These are phyloP conservation scores for Ctenopoma kingsleyae DNA, from an alignment of 2,797 vertebrate species.

Conservation along the genomic window DNA sequence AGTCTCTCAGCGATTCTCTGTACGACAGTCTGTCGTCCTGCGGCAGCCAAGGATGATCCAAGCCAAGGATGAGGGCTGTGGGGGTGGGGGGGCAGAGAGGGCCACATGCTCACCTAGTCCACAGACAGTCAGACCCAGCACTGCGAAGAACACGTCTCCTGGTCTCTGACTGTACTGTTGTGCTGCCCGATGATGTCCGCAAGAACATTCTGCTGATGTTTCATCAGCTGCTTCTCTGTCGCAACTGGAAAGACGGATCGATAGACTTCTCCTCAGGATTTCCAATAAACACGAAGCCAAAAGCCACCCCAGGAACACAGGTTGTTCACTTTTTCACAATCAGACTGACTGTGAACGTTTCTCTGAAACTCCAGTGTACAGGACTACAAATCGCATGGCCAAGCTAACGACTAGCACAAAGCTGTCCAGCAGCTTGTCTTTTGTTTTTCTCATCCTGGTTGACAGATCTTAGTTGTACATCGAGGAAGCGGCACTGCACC, in stretches of 20 bases:
- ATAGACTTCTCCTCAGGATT: conserved; percentile 79
- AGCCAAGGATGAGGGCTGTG: not conserved
- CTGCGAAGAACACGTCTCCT: conserved; percentile 7
- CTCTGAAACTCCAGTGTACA: conserved; percentile 50
- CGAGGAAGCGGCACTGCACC: conserved; percentile 31
- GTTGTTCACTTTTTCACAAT: conserved; percentile 63
- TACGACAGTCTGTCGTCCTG: conserved; percentile 98
- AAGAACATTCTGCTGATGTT: conserved; percentile 35
- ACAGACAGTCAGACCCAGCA: not conserved
- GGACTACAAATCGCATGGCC: conserved; percentile 69
- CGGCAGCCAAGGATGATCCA: conserved; percentile 93
- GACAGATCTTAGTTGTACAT: conserved; percentile 31
- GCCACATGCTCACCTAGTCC: conserved; percentile 6
- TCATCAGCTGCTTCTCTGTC: conserved; percentile 44
- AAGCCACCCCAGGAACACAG: conserved; percentile 64
- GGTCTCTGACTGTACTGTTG: conserved; percentile 39
- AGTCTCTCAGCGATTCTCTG: conserved; percentile 94
- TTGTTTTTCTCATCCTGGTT: conserved; percentile 33
- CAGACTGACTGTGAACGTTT: conserved; percentile 56
- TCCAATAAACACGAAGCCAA: conserved; percentile 74
- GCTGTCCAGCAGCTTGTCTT: conserved; percentile 32
- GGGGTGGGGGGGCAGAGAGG: not conserved
- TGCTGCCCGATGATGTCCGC: conserved; percentile 41
- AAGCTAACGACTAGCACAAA: conserved; percentile 68
- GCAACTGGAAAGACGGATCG: conserved; percentile 69